Evolutionary conservation across 2,888 invertebrate genomes (phyloP), one percentile per base, ranked within the genome.

Genomic region (Brachylomia viminalis): DNA sequence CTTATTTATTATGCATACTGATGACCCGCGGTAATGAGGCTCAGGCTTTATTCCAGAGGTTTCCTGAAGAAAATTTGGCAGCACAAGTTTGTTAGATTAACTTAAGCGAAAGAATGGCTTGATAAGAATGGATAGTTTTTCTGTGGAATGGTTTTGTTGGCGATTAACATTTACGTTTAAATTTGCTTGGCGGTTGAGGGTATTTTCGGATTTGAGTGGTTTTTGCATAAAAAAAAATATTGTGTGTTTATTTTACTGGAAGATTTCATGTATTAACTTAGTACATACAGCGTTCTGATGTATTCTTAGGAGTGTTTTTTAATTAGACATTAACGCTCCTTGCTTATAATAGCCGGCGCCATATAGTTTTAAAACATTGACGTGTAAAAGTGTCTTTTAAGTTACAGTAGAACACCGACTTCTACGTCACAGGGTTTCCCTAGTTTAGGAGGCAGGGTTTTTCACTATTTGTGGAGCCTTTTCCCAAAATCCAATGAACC

Each of bases 1-100:
- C 97, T 97, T 97, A 97, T 98, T 97, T 96, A 97, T 98, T 98
- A 98, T 97, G 97, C 97, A 97, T 97, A 97, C 97, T 97, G 97
- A 97, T 97, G 97, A 97, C 97, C 97, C 95, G 94, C 92, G 93
- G 95, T 97, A 98, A 97, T 97, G 97, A 97, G 97, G 83, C 72
- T 77, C 87, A 86, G 86, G 86, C 87, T 90, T 91, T 91, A 91
- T 91, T 88, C 89, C 87, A 84, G 88, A 89, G 91, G 91, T 93
- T 94, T 93, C 77, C 93, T 93, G 91, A 90, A 89, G 92, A 92
- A 87, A 93, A 93, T 95, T 95, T 94, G 95, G 95, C 93, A 94
- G 93, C 92, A 92, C 73, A 77, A 82, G 89, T 91, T 88, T 87
- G 84, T 84, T 89, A 94, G 93, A 95, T 94, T 94, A 92, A n/a